These are phyloP conservation scores for Holocentrus rufus DNA, from an alignment of 2,797 vertebrate genomes.

Conservation along the genomic window DNA sequence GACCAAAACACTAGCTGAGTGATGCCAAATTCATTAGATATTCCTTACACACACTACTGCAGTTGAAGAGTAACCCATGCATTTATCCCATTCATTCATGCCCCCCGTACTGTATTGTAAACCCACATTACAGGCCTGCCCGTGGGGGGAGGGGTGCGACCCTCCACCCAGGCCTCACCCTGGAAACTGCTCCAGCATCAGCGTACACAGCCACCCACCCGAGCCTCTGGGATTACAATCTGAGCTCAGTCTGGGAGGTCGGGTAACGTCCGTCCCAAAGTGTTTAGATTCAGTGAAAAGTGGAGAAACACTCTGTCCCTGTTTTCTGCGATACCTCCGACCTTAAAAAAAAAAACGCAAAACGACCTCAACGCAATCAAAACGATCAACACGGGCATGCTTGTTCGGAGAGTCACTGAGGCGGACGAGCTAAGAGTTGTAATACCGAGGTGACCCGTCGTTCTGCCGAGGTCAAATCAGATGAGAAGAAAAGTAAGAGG, in stretches of 20 bases:
- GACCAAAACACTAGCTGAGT: conserved; percentile 87
- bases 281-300: conserved; percentile 48
- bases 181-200: conserved; percentile 14
- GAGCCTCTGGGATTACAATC: conserved; percentile 56
- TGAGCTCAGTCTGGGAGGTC: no score
- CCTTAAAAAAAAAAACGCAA: conserved; percentile 48
- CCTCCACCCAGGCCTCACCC: conserved; percentile 53
- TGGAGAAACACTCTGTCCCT: conserved; percentile 53
- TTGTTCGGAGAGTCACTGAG: conserved; percentile 66
- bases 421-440: conserved; percentile 14
- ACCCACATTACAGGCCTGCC: conserved; percentile 65
- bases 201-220: conserved; percentile 57
- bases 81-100: conserved; percentile 91
- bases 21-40: conserved; percentile 83
- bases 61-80: conserved; percentile 89
- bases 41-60: conserved; percentile 84
- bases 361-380: conserved; percentile 64
- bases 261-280: conserved; percentile 47
- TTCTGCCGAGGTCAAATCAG: conserved; percentile 52
- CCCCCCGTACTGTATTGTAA: conserved; percentile 81
- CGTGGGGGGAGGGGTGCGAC: conserved; percentile 50
- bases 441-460: conserved; percentile 45
- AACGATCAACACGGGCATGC: conserved; percentile 51
- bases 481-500: conserved; percentile 53
- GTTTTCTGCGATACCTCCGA: conserved; percentile 60